Conservation (phyloP, 2,113 vertebrate species). For the Halichoeres trimaculatus region DNA sequence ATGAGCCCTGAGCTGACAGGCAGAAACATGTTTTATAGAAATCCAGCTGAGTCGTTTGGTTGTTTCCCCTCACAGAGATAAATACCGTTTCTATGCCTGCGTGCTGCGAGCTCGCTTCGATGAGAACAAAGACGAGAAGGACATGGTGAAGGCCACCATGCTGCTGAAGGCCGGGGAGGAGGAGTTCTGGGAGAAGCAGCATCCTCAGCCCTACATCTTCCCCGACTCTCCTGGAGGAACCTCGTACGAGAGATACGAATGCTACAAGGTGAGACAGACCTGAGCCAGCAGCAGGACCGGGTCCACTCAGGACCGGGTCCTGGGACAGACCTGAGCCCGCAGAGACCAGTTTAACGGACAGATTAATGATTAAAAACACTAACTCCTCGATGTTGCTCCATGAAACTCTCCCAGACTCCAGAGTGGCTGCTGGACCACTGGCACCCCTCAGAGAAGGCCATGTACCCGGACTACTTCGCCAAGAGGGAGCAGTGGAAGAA, state of each 20-base stretch:
- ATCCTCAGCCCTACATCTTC: constrained; percentile 93
- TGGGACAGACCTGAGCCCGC: no score
- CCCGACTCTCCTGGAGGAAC: constrained; percentile 92
- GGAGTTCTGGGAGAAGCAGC: constrained; percentile 91
- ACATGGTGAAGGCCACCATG: constrained; percentile 90
- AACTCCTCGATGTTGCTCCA: no score
- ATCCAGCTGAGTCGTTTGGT: background rate
- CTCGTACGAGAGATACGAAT: constrained; percentile 92
- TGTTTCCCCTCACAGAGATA: constrained; percentile 81
- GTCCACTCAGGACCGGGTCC: no score
- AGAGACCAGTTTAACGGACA: no score
- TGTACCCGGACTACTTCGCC: constrained; percentile 97
- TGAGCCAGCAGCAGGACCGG: no score
- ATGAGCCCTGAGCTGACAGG: no score
- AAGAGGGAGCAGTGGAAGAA: constrained; percentile 98
- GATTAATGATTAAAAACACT: no score
- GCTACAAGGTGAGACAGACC: constrained; percentile 88
- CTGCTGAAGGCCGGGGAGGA: constrained; percentile 90
- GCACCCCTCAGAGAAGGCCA: constrained; percentile 96
- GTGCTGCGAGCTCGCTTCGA: constrained; percentile 92
- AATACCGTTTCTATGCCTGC: constrained; percentile 92
- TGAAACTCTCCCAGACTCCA: constrained; percentile 84
- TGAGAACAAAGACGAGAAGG: constrained; percentile 87
- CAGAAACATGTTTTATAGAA: no score
- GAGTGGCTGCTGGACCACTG: constrained; percentile 92